Evolutionary conservation across 2,888 invertebrate species (phyloP), one percentile per base, ranked within the genome.

Genomic region (Chrysolina oricalcia): DNA sequence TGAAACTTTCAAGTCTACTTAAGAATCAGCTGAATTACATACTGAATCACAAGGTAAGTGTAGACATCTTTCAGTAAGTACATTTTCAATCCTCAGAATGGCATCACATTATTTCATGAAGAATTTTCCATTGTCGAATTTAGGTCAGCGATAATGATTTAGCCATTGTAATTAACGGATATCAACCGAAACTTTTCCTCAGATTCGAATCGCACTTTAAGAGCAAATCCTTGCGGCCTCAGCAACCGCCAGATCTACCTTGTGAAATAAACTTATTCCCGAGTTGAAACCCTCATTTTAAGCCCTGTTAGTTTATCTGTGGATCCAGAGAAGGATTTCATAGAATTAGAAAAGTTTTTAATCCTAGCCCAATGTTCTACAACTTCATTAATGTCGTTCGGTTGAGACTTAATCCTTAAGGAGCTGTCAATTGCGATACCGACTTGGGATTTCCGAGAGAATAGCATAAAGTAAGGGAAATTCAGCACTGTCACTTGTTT

Each of bases 271-370:
- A 76, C 68, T 76, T 76, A 72, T 72, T 72, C 59, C 66, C 75
- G 72, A 53, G 53, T 53, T 40, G 41, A 56, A 70, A 66, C 69
- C 76, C 78, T 56, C 71, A 79, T 77, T 78, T 79, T 73, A 77
- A 80, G 78, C 75, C 74, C 64, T 59, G 76, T 75, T 73, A 76
- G 78, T 80, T 78, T 78, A 79, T 76, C 78, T 77, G 78, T 50
- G 68, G 40, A 68, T 40, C 48, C 68, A 68, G 75, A 74, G 68
- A 56, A 68, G 81, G 79, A 71, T 81, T 80, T 79, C 75, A 78
- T 78, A 75, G 81, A 81, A 81, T 80, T 78, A 81, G 80, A 78
- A 81, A 81, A 81, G 72, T 81, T 81, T 81, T 79, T 68, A 81
- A 74, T 79, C 80, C 79, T 69, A 75, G 75, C 66, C 74, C 76